Percentiles rank a stretch among this genome's conserved stretches.
Evolutionary conservation across 2,797 vertebrate species (phyloP).

Genomic region (Sciurus vulgaris): DNA sequence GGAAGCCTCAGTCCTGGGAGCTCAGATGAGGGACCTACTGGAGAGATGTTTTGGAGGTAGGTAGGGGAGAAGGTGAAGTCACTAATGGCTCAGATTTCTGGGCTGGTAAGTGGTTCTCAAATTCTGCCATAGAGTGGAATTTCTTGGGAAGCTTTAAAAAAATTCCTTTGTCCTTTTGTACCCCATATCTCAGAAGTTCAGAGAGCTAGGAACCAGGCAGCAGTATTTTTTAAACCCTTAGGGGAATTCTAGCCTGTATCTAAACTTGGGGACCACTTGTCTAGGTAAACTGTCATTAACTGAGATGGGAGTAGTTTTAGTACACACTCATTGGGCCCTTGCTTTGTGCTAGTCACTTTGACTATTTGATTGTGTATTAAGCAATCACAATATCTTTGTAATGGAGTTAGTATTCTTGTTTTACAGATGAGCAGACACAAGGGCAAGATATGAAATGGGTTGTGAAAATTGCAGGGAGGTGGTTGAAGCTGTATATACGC

Average conservation of each 20-base stretch:
- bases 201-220: background rate
- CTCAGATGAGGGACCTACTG: background rate
- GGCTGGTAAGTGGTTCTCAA: constrained; percentile 25
- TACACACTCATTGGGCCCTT: background rate
- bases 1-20: background rate
- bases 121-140: constrained; percentile 41
- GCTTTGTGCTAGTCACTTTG: background rate
- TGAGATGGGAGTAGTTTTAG: background rate
- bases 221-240: constrained; percentile 9
- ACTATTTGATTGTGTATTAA: constrained; percentile 47
- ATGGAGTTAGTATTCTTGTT: background rate
- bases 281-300: background rate
- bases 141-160: constrained; percentile 39
- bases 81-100: background rate
- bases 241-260: background rate
- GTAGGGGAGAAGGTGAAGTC: background rate
- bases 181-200: background rate
- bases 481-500: background rate
- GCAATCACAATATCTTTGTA: background rate
- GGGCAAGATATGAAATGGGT: background rate
- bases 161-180: background rate
- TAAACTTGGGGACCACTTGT: background rate
- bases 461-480: background rate
- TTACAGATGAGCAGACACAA: background rate
- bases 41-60: background rate